Conservation (phyloP, 2,888 invertebrate species). For the Rotaria macrura region DNA sequence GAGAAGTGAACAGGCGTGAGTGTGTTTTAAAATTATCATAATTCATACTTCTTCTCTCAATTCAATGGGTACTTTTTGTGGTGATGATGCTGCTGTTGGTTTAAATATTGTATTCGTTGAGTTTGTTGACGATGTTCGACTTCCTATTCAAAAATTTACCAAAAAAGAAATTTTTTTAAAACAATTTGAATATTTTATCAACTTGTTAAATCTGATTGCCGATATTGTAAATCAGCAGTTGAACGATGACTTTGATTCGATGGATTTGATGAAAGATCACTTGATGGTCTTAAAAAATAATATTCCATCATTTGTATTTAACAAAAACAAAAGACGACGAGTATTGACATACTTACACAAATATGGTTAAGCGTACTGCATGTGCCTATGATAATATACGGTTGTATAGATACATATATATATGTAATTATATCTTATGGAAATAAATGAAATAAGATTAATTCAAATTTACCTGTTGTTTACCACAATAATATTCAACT, state of each 20-base stretch:
- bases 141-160: background rate
- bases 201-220: background rate
- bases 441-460: background rate
- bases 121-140: constrained; percentile 14
- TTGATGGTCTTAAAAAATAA: background rate
- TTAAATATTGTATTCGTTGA: background rate
- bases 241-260: background rate
- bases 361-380: background rate
- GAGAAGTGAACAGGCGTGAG: too few relatives aligned
- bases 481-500: background rate
- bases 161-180: background rate
- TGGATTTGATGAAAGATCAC: background rate
- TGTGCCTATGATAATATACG: too few relatives aligned
- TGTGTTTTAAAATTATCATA: too few relatives aligned
- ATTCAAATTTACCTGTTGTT: background rate
- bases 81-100: constrained; percentile 10
- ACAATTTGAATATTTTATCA: background rate
- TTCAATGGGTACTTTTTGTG: constrained; percentile 5
- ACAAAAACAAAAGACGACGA: too few relatives aligned
- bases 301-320: too few relatives aligned
- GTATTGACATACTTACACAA: background rate
- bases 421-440: background rate
- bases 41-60: background rate
- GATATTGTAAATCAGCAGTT: background rate
- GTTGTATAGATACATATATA: too few relatives aligned